A percentile compares a stretch with the other conserved stretches of the same genome.
phyloP scores from a whole-genome alignment of 2,797 vertebrate genomes.

The Chaetophractus vellerosus region DNA sequence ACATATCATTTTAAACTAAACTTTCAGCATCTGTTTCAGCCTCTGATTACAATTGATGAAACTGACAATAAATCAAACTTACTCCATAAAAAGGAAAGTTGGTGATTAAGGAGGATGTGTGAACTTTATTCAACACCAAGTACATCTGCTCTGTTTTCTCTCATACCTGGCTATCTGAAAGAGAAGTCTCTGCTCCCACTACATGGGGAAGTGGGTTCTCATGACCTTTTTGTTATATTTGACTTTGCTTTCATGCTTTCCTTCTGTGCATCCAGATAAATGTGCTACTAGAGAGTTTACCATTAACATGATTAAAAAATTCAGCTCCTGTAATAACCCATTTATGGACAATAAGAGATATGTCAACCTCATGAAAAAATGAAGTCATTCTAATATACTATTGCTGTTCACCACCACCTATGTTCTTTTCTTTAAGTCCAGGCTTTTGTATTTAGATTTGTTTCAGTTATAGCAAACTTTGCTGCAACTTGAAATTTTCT shows the following conservation, averaged over 20 bases:
- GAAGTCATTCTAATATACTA: background rate
- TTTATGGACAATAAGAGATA: background rate
- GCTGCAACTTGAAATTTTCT: background rate
- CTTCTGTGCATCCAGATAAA: background rate
- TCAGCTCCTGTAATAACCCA: background rate
- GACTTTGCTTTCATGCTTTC: background rate
- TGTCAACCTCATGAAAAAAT: background rate
- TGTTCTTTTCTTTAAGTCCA: background rate
- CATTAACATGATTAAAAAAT: background rate
- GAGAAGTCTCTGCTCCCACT: background rate
- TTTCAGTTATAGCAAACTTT: background rate
- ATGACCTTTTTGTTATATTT: no score
- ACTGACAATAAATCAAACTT: conserved; percentile 74
- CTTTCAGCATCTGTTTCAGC: conserved; percentile 84
- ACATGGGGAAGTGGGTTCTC: background rate
- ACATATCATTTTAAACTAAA: conserved; percentile 80
- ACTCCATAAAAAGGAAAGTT: conserved; percentile 67
- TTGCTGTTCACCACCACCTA: background rate
- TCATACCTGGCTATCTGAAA: background rate
- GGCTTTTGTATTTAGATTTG: background rate
- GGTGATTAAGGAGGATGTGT: conserved; percentile 70
- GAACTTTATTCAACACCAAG: conserved; percentile 76
- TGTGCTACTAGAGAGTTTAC: background rate
- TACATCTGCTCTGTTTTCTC: conserved; percentile 49
- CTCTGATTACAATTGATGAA: conserved; percentile 79